Conservation (phyloP, 1,140 invertebrate species). For the Andrena cerasifolii region DNA sequence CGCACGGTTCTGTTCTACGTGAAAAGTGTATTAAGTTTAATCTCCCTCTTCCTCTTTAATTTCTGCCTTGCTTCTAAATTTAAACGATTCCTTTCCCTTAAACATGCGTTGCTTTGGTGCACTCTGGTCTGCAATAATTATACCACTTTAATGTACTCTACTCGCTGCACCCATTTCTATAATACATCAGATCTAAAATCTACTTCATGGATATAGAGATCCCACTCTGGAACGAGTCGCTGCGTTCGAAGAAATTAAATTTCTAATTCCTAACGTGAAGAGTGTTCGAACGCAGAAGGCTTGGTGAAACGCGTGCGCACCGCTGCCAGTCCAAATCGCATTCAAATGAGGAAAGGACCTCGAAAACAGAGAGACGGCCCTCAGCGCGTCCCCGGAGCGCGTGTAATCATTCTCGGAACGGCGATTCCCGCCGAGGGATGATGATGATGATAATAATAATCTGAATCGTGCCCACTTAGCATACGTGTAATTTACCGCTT, state of each 20-base stretch:
- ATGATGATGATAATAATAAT: constrained; percentile 79
- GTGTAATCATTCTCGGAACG: constrained; percentile 77
- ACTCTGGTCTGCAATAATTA: too few species aligned
- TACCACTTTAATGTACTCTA: too few species aligned
- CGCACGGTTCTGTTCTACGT: neutral
- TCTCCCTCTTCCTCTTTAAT: neutral
- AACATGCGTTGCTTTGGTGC: too few species aligned
- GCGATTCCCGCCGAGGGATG: constrained; percentile 64
- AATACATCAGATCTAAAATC: too few species aligned
- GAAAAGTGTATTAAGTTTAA: neutral
- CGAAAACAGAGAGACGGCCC: constrained; percentile 58
- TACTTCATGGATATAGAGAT: too few species aligned
- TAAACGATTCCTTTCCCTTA: neutral
- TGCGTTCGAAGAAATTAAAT: too few species aligned
- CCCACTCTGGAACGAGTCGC: too few species aligned
- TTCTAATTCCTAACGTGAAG: too few species aligned
- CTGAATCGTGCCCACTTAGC: constrained; percentile 75
- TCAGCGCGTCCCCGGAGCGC: constrained; percentile 29
- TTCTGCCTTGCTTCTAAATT: too few species aligned
- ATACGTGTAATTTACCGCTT: constrained; percentile 77
- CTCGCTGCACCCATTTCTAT: too few species aligned
- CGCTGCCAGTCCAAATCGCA: constrained; percentile 70
- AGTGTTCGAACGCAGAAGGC: neutral
- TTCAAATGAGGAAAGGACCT: constrained; percentile 75
- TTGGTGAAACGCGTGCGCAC: constrained; percentile 43